Conservation (phyloP, 1,140 invertebrate species). For the Dufourea novaeangliae region DNA sequence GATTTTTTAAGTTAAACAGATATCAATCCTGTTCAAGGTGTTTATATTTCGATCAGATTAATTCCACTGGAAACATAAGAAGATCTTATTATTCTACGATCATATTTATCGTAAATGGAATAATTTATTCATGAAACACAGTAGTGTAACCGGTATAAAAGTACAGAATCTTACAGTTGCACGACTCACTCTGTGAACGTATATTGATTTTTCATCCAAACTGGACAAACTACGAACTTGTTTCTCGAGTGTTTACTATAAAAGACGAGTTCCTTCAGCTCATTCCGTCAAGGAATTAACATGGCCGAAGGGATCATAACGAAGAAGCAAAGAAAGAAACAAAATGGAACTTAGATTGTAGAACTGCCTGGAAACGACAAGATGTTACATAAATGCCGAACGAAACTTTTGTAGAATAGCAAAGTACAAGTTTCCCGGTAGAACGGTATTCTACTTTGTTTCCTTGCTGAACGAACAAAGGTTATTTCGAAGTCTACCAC, state of each 20-base stretch:
- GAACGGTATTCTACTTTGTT: neutral
- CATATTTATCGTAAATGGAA: too few relatives aligned
- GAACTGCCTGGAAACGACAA: neutral
- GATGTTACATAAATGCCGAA: neutral
- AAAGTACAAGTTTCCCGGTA: neutral
- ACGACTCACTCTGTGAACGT: too few relatives aligned
- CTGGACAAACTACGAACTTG: too few relatives aligned
- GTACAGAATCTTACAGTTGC: too few relatives aligned
- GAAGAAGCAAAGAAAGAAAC: neutral
- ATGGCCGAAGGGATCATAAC: neutral
- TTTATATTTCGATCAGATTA: too few relatives aligned
- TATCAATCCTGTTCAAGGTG: too few relatives aligned
- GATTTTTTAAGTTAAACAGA: too few relatives aligned
- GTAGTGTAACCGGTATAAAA: too few relatives aligned
- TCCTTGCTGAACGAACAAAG: neutral
- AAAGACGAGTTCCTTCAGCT: neutral
- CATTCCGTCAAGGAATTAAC: neutral
- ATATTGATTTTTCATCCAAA: too few relatives aligned
- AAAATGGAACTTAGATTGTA: neutral
- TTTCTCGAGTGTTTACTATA: neutral
- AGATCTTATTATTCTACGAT: too few relatives aligned
- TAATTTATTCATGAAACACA: too few relatives aligned
- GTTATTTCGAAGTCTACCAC: neutral
- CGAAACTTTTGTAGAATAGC: neutral
- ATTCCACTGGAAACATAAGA: too few relatives aligned